A percentile compares a stretch with the other conserved stretches of the same genome.
phyloP scores from a whole-genome alignment of 2,113 vertebrate species.

The Tychaedon coryphoeus region DNA sequence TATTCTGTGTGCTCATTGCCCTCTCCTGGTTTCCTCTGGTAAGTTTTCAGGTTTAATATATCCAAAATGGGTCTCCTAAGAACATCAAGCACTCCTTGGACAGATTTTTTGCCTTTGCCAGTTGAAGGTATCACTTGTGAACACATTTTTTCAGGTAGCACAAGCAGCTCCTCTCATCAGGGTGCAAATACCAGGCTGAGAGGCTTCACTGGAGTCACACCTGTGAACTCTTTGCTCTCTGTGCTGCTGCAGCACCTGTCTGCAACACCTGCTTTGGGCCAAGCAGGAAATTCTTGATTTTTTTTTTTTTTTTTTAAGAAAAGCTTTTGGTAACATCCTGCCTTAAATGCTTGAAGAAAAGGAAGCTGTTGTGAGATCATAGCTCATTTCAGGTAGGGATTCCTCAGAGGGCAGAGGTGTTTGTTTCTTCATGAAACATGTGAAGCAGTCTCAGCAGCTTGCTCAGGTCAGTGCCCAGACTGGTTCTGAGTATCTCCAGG shows the following conservation, averaged over 20 bases:
- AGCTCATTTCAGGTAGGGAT: background rate
- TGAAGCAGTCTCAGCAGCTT: background rate
- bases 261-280: rapidly evolving
- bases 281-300: background rate
- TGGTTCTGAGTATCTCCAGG: background rate
- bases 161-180: background rate
- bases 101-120: background rate
- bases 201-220: background rate
- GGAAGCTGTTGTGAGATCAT: background rate
- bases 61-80: background rate
- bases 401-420: background rate
- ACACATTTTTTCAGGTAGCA: background rate
- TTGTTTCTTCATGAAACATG: background rate
- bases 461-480: background rate
- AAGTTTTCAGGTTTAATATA: slow-evolving; percentile 17
- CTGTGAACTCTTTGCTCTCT: background rate
- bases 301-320: background rate
- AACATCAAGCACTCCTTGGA: background rate
- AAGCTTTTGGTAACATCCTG: background rate
- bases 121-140: rapidly evolving
- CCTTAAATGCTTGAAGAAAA: background rate
- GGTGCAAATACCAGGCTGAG: background rate
- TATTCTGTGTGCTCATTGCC: slow-evolving; percentile 68
- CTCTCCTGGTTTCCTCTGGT: slow-evolving; percentile 73
- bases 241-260: background rate